Percentiles rank a stretch among this genome's conserved stretches.
Evolutionary conservation across 1,140 invertebrate genomes (phyloP).

Genomic region (Venturia canescens): DNA sequence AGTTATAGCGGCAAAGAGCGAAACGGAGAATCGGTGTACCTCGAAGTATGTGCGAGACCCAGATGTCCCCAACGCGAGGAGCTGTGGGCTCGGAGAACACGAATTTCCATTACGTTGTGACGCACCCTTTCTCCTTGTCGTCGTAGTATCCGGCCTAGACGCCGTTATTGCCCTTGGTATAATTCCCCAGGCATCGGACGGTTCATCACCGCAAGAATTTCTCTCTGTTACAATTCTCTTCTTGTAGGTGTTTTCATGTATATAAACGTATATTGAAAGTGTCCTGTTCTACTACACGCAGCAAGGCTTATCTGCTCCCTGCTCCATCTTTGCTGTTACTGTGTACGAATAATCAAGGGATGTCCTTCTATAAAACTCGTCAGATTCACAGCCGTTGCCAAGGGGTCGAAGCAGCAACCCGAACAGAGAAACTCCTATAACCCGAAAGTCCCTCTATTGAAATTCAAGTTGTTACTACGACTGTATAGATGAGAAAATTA

Average conservation of each 20-base stretch:
- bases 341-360: conserved; percentile 43
- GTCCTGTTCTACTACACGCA: neutral
- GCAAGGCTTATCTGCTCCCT: conserved; percentile 26
- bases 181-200: conserved; percentile 42
- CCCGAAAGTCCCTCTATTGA: conserved; percentile 17
- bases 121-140: conserved; percentile 16
- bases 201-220: conserved; percentile 44
- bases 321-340: conserved; percentile 7
- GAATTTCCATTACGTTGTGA: conserved; percentile 62
- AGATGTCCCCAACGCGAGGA: neutral
- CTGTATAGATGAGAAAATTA: conserved; percentile 6
- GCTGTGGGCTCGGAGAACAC: conserved; percentile 47
- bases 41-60: conserved; percentile 26
- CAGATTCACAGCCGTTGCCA: conserved; percentile 37
- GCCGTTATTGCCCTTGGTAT: conserved; percentile 57
- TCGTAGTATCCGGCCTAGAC: conserved; percentile 54
- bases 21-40: conserved; percentile 2
- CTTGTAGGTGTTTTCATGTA: conserved; percentile 7
- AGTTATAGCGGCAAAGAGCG: conserved; percentile 22
- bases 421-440: conserved; percentile 33
- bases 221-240: neutral
- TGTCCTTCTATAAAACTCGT: conserved; percentile 13
- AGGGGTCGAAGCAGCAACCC: conserved; percentile 29
- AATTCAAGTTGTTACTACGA: conserved; percentile 9
- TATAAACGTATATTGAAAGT: conserved; percentile 1